These are phyloP conservation scores for Drosophila nigritarsus DNA, from an alignment of 2,888 invertebrate genomes.

Conservation along the genomic window DNA sequence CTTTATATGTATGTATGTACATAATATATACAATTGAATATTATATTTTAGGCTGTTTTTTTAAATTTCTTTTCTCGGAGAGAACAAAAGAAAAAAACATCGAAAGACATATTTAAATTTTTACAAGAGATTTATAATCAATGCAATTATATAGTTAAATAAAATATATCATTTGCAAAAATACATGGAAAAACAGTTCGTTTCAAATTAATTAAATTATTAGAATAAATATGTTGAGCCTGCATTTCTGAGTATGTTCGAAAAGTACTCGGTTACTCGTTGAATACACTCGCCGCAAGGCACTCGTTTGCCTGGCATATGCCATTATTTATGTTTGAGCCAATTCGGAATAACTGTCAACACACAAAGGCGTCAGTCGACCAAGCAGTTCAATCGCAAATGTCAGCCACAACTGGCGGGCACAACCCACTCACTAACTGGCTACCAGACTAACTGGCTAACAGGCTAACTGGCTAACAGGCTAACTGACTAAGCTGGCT, in stretches of 20 bases:
- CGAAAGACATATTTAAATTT: neutral
- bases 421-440: conserved; percentile 40
- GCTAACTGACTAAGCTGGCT: conserved; percentile 12
- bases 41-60: neutral
- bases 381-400: conserved; percentile 38
- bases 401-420: conserved; percentile 55
- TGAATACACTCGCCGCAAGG: neutral
- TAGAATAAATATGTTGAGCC: neutral
- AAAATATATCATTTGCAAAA: neutral
- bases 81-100: too few relatives aligned
- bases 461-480: conserved; percentile 3
- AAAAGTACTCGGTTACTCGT: neutral
- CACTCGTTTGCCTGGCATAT: neutral
- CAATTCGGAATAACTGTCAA: conserved; percentile 9
- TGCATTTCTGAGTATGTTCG: neutral
- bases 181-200: neutral
- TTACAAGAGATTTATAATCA: neutral
- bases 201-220: neutral
- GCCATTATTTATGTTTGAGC: conserved; percentile 1
- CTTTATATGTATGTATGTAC: neutral
- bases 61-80: neutral
- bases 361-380: conserved; percentile 27
- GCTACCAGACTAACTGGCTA: conserved; percentile 5
- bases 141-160: neutral
- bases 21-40: neutral